Evolutionary conservation across 1,140 invertebrate genomes (phyloP).

Genomic region (Anastrepha obliqua): DNA sequence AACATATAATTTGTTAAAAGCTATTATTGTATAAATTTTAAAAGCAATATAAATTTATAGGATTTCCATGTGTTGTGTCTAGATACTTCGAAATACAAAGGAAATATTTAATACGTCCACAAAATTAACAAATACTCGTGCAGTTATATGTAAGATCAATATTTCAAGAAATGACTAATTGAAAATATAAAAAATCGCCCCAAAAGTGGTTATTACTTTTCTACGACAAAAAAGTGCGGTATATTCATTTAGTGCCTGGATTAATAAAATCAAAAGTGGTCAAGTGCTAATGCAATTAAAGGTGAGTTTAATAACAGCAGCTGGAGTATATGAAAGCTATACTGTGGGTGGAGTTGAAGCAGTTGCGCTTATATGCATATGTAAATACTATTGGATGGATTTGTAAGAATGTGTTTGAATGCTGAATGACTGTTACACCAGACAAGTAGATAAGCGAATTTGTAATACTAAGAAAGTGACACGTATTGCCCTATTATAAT

Average conservation of each 20-base stretch:
- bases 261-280: not conserved
- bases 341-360: slow-evolving; percentile 38
- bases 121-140: too few relatives aligned
- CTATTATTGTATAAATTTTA: too few relatives aligned
- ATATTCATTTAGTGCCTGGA: not conserved
- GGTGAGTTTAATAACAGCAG: slow-evolving; percentile 35
- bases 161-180: too few relatives aligned
- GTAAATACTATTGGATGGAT: not conserved
- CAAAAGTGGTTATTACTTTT: too few relatives aligned
- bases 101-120: too few relatives aligned
- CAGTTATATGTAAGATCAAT: too few relatives aligned
- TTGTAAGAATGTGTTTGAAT: not conserved
- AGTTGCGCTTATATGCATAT: not conserved
- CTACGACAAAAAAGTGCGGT: too few relatives aligned
- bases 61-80: too few relatives aligned
- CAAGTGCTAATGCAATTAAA: not conserved
- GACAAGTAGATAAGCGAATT: not conserved
- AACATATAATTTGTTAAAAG: not conserved
- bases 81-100: too few relatives aligned
- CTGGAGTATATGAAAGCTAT: not conserved
- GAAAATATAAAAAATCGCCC: too few relatives aligned
- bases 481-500: slow-evolving; percentile 1
- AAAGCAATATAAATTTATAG: too few relatives aligned
- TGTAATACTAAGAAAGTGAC: not conserved
- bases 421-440: not conserved